Base-by-base conservation (phyloP, 92 coral and sea anemone genomes). In the Actinostola sp. region DNA sequence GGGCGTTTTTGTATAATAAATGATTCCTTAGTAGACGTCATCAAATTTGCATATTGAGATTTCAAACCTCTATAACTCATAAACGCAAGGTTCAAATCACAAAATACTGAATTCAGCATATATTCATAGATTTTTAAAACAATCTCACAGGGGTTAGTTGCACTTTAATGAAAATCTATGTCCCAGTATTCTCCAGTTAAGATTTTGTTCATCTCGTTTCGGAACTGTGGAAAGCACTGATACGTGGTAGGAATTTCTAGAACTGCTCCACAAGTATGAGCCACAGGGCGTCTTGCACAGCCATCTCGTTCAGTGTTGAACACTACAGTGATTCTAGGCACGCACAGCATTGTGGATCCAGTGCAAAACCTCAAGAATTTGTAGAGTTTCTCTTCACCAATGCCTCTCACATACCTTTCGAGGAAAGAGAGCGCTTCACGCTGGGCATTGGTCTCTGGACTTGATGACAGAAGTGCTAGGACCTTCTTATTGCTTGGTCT, bases 221-320 rank as follows among this genome's bases (percentile, higher is more conserved):
- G 53, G 27, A 70, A 68, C 35, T 69, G 45, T 3, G 69, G 79
- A 42, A 76, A 77, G 61, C 61, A 61, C 32, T 27, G 28, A 53
- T 75, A 75, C 33, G 71, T 82, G 34, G 67, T 69, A 24, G 87
- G 87, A 61, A 81, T 28, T 48, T 82, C 88, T 23, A 82, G 75
- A 29, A 61, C 71, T 26, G 69, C 62, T 25, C 88, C 83, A 66
- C 88, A 83, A 26, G 78, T 83, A 50, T 82, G 88, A 24, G 67
- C 88, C 54, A 83, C 73, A 24, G 88, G 88, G 27, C 84, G 84
- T 64, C 88, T 46, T 57, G 57, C 79, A 27, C 52, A 23, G n/a
- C 75, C 79, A 38, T 69, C 83, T 61, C 68, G 48, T 48, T 66
- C n/a, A n/a, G n/a, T 50, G 39, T 67, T 76, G 67, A 69, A 76